Base-by-base conservation (phyloP, 2,888 invertebrate genomes). In the Nomada fucata region DNA sequence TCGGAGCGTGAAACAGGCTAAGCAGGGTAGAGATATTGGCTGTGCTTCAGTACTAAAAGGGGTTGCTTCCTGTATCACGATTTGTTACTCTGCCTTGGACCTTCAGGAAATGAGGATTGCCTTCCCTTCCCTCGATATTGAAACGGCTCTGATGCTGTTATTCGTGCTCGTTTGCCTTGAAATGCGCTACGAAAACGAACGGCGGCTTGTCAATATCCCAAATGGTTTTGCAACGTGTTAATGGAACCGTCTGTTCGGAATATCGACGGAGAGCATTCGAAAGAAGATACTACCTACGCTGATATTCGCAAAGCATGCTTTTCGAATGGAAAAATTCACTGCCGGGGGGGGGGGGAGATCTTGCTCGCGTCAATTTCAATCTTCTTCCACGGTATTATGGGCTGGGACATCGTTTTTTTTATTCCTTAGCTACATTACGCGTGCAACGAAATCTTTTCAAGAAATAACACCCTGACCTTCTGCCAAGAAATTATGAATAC, bases 1-100 rank as follows among this genome's bases (percentile, higher is more conserved):
- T 76, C 79, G 86, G 71, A 87, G 79, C 86, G 81, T 86, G 85
- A 86, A 86, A 86, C 86, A 75, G 80, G 80, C 84, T 78, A 86
- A 86, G 76, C 82, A 78, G 80, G 80, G 78, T 75, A 75, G 82
- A 82, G 78, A 84, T 86, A 86, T 86, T 86, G 82, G 75, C 81
- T 55, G 68, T 72, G 82, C 61, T 76, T 74, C 69, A 53, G 70
- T 50, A 79, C 76, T 78, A 76, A 82, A 86, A 84, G 82, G 84
- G 86, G 83, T 81, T 78, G 84, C 72, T 65, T 71, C 77, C 71
- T 80, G 74, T 84, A 84, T 86, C 82, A 80, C 82, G 86, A 72
- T 86, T 86, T 86, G 82, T 86, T 86, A 75, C 69, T 73, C 74
- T 44, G 74, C 57, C 72, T 42, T 65, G 78, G 81, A 81, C 78